These are phyloP conservation scores for Rhinoderma darwinii DNA, from an alignment of 2,113 vertebrate genomes.

Conservation along the genomic window DNA sequence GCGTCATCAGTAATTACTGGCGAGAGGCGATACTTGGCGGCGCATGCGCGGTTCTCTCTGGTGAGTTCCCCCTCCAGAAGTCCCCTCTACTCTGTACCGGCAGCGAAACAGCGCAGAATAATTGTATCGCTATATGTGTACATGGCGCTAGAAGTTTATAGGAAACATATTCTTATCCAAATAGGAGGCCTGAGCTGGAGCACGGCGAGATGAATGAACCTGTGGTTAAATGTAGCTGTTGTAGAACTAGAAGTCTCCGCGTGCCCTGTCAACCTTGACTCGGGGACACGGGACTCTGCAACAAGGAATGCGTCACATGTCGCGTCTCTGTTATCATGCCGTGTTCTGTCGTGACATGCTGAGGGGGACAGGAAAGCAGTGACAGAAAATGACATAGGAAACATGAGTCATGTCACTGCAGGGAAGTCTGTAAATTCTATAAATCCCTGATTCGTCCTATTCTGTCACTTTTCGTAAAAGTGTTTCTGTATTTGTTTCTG, in stretches of 20 bases:
- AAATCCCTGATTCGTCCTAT: too few species aligned
- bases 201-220: neutral
- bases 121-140: neutral
- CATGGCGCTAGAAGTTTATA: neutral
- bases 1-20: conserved; percentile 21
- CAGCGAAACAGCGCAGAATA: neutral
- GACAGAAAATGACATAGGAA: too few species aligned
- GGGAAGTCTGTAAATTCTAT: too few species aligned
- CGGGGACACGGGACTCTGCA: too few species aligned
- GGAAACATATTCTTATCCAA: neutral
- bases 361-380: neutral
- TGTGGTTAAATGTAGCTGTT: neutral
- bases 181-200: neutral
- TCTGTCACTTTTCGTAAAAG: too few species aligned
- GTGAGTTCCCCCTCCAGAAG: conserved; percentile 6
- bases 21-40: neutral
- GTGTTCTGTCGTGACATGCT: too few species aligned
- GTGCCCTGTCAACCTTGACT: neutral
- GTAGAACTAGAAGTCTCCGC: neutral
- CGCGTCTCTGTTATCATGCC: too few species aligned
- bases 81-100: neutral
- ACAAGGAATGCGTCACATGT: too few species aligned
- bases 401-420: too few species aligned
- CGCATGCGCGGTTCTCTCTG: conserved; percentile 30
- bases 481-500: too few species aligned